A percentile compares a stretch with the other conserved stretches of the same genome.
Conservation (phyloP, 2,113 vertebrate species). For the Cacatua alba region DNA sequence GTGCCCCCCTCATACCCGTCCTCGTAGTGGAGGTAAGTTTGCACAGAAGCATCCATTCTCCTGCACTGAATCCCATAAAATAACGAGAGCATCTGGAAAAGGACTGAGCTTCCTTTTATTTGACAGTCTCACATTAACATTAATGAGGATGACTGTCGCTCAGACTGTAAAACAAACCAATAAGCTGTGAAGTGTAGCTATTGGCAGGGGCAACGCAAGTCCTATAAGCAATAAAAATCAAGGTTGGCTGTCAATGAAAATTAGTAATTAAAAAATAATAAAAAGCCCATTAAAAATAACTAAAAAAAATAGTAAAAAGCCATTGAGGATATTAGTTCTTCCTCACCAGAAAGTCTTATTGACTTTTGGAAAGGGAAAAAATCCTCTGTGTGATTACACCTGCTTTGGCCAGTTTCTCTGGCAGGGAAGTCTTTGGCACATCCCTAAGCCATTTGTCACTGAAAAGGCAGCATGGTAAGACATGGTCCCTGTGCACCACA, state of each 20-base stretch:
- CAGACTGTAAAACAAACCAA: slow-evolving; percentile 32
- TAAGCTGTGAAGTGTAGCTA: slow-evolving; percentile 10
- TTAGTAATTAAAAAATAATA: neutral
- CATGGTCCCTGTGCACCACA: accelerated
- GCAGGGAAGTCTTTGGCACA: accelerated
- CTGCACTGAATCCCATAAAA: neutral
- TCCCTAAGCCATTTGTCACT: neutral
- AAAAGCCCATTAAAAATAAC: neutral
- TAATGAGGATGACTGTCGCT: neutral
- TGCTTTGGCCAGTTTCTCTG: neutral
- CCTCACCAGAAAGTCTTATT: neutral
- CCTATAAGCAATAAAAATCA: neutral
- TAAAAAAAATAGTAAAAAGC: neutral
- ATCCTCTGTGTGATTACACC: neutral
- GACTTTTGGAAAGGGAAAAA: neutral
- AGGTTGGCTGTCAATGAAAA: slow-evolving; percentile 4
- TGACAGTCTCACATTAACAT: neutral
- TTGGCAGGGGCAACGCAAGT: neutral
- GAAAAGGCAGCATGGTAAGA: neutral
- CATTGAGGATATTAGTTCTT: neutral
- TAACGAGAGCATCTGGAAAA: neutral
- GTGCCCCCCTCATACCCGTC: neutral
- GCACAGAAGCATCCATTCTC: neutral
- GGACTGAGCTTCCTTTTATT: neutral
- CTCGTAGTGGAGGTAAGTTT: neutral